Evolutionary conservation across 2,888 invertebrate species (phyloP).

Genomic region (Cryptophagus acutangulus): DNA sequence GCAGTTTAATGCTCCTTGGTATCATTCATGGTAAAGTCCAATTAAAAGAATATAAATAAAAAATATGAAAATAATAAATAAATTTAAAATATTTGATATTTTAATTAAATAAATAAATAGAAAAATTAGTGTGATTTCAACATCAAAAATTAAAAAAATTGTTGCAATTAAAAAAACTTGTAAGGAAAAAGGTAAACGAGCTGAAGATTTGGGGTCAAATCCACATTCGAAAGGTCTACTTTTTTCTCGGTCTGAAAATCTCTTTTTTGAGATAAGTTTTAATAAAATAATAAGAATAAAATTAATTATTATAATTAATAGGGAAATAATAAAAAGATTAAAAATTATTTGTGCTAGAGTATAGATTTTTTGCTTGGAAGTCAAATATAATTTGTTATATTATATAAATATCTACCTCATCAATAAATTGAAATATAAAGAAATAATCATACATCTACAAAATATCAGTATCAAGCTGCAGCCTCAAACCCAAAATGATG

Average conservation of each 20-base stretch:
- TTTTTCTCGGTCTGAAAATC: constrained; percentile 58
- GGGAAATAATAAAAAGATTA: too few species aligned
- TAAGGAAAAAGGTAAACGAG: constrained; percentile 55
- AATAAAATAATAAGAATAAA: too few species aligned
- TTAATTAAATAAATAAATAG: constrained; percentile 46
- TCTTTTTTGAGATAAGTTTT: constrained; percentile 57
- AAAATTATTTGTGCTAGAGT: constrained; percentile 50
- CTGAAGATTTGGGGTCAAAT: constrained; percentile 52
- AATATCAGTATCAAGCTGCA: constrained; percentile 65
- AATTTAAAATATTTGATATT: constrained; percentile 52
- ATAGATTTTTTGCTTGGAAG: constrained; percentile 67
- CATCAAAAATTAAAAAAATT: constrained; percentile 70
- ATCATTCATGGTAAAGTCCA: constrained; percentile 54
- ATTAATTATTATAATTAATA: too few species aligned
- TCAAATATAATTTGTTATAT: constrained; percentile 66
- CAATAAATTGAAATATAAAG: constrained; percentile 63
- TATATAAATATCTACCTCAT: constrained; percentile 66
- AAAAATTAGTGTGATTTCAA: constrained; percentile 62
- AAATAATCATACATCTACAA: constrained; percentile 61
- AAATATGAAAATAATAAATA: too few species aligned
- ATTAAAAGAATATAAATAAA: too few species aligned
- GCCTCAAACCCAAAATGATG: constrained; percentile 65
- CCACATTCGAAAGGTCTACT: constrained; percentile 61
- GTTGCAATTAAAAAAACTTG: constrained; percentile 64
- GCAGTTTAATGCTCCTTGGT: constrained; percentile 59